Percentiles rank a stretch among this genome's conserved stretches.
Conservation (phyloP, 2,797 vertebrate genomes). For the Anguilla megastoma region DNA sequence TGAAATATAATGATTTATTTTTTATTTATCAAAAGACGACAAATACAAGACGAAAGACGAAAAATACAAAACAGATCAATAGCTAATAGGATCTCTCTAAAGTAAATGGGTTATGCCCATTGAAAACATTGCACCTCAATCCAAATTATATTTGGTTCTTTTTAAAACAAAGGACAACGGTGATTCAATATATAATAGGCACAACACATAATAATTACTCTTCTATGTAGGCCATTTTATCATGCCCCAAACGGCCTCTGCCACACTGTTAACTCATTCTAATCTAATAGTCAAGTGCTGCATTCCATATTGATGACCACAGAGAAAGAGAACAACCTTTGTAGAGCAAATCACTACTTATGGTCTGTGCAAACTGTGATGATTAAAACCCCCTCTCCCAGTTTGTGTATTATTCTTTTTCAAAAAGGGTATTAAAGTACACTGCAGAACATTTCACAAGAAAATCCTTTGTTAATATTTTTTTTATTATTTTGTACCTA, state of each 20-base stretch:
- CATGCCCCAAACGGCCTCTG: not conserved
- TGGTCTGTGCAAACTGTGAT: not conserved
- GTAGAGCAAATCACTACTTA: not conserved
- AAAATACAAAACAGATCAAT: too few relatives aligned
- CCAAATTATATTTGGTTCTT: conserved; percentile 24
- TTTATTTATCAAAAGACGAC: not conserved
- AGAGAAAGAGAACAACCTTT: not conserved
- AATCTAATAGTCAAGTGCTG: not conserved
- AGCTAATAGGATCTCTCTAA: not conserved
- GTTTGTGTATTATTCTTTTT: not conserved
- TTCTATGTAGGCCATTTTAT: not conserved
- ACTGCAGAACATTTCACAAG: not conserved
- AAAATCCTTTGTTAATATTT: not conserved
- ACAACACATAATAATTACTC: conserved; percentile 9
- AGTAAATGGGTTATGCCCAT: conserved; percentile 18
- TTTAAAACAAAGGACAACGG: conserved; percentile 1
- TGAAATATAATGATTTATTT: not conserved
- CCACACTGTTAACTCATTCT: not conserved
- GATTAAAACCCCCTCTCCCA: not conserved
- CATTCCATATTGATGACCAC: not conserved
- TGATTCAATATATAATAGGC: conserved; percentile 14
- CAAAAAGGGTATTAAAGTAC: not conserved
- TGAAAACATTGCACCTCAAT: not conserved
- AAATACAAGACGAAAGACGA: not conserved
- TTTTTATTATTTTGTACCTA: not conserved